phyloP scores from a whole-genome alignment of 2,888 invertebrate species.

The Euzophera pinguis region DNA sequence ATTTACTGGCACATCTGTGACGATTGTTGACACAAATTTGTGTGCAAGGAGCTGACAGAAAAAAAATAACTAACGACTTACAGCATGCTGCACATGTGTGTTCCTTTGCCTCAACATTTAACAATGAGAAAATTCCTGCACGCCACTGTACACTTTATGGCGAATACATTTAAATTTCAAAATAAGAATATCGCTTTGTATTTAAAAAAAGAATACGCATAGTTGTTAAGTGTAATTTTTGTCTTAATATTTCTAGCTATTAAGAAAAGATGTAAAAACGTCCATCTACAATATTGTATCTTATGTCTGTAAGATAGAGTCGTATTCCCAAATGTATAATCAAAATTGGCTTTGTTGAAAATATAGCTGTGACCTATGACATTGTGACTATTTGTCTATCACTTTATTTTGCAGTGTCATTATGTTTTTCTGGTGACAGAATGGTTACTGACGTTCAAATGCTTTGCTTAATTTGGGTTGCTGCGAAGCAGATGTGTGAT shows the following conservation, averaged over 20 bases:
- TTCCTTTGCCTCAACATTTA: conserved; percentile 47
- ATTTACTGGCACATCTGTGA: conserved; percentile 61
- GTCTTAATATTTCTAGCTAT: conserved; percentile 61
- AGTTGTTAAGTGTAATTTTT: conserved; percentile 47
- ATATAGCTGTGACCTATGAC: conserved; percentile 43
- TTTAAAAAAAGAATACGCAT: conserved; percentile 27
- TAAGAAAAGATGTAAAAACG: conserved; percentile 31
- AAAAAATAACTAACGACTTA: conserved; percentile 62
- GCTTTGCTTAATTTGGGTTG: conserved; percentile 16
- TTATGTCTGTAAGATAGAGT: conserved; percentile 23
- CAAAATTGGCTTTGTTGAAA: conserved; percentile 10
- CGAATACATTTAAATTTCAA: conserved; percentile 4
- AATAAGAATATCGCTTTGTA: conserved; percentile 10
- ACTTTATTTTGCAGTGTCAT: conserved; percentile 61
- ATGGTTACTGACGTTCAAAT: conserved; percentile 39
- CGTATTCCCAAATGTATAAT: not conserved
- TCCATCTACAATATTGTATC: conserved; percentile 22
- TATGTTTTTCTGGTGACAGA: conserved; percentile 33
- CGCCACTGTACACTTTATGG: conserved; percentile 10
- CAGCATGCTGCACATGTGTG: conserved; percentile 61
- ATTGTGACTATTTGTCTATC: conserved; percentile 48
- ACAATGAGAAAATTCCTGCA: conserved; percentile 27
- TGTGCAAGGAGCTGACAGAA: conserved; percentile 47
- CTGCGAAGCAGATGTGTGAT: not conserved
- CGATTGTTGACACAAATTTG: conserved; percentile 66